Evolutionary conservation across 1,140 invertebrate species (phyloP).

Genomic region (Papilio dardanus): DNA sequence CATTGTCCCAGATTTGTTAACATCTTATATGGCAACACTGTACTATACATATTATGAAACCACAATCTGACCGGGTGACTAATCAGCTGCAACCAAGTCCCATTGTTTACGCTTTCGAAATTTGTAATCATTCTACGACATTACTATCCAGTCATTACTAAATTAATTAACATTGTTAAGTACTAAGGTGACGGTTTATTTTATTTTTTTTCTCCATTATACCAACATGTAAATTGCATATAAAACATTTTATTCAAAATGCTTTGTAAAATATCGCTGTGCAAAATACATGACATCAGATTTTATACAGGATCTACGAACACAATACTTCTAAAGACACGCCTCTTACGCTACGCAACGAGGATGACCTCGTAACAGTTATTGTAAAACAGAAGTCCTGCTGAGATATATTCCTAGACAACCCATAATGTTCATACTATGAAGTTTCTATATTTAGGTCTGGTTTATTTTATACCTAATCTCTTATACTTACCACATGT

Average conservation of each 20-base stretch:
- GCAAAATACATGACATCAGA: neutral
- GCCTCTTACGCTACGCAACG: neutral
- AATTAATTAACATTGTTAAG: constrained; percentile 30
- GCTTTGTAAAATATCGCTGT: neutral
- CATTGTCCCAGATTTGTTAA: constrained; percentile 34
- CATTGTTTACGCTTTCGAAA: constrained; percentile 58
- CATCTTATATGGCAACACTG: constrained; percentile 33
- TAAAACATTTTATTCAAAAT: neutral
- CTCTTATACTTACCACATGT: neutral
- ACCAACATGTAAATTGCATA: neutral
- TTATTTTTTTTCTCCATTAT: neutral
- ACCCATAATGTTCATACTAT: neutral
- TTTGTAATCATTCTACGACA: constrained; percentile 36
- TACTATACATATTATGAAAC: constrained; percentile 42
- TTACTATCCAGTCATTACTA: constrained; percentile 32
- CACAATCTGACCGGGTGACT: constrained; percentile 52
- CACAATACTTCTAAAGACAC: neutral
- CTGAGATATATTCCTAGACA: neutral
- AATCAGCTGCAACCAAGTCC: constrained; percentile 44
- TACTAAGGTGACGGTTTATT: neutral
- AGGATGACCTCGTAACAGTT: constrained; percentile 6
- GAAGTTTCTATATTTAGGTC: neutral
- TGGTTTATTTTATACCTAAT: neutral
- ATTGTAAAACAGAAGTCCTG: neutral
- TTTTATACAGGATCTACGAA: neutral